Percentiles rank a stretch among this genome's conserved stretches.
Conservation (phyloP, 1,140 invertebrate species). For the Diorhabda carinulata region DNA sequence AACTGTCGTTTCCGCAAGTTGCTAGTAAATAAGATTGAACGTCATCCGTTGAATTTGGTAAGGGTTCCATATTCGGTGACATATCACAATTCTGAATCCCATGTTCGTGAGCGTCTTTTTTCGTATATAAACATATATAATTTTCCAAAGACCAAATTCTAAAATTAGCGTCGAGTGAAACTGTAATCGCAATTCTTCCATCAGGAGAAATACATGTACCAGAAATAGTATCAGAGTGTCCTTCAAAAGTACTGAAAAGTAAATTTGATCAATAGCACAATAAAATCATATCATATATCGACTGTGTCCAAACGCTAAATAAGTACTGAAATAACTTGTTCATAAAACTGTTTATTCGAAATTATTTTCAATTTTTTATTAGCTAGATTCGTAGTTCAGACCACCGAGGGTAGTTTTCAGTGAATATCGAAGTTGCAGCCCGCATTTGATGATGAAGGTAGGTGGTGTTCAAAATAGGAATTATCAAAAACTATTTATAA, state of each 20-base stretch:
- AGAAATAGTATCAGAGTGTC: slow-evolving; percentile 58
- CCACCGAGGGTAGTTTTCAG: no score
- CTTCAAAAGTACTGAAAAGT: slow-evolving; percentile 49
- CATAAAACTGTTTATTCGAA: no score
- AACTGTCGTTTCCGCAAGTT: slow-evolving; percentile 68
- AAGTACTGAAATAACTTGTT: no score
- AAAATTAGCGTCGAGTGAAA: slow-evolving; percentile 62
- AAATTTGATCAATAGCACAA: background rate
- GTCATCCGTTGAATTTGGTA: slow-evolving; percentile 37
- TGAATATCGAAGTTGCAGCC: no score
- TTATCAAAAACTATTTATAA: background rate
- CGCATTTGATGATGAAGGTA: no score
- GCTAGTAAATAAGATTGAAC: slow-evolving; percentile 56
- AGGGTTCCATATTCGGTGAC: slow-evolving; percentile 50
- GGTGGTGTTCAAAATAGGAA: no score
- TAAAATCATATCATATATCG: no score
- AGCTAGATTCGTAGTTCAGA: no score
- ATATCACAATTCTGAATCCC: slow-evolving; percentile 67
- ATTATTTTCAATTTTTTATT: no score
- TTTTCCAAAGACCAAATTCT: slow-evolving; percentile 54
- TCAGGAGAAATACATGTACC: slow-evolving; percentile 64
- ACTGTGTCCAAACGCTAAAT: no score
- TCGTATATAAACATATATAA: slow-evolving; percentile 34
- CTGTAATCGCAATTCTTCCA: slow-evolving; percentile 59
- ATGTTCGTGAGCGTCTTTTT: slow-evolving; percentile 65